Evolutionary conservation across 2,888 invertebrate genomes (phyloP), one percentile per base, ranked within the genome.

Genomic region (Notodonta dromedarius): DNA sequence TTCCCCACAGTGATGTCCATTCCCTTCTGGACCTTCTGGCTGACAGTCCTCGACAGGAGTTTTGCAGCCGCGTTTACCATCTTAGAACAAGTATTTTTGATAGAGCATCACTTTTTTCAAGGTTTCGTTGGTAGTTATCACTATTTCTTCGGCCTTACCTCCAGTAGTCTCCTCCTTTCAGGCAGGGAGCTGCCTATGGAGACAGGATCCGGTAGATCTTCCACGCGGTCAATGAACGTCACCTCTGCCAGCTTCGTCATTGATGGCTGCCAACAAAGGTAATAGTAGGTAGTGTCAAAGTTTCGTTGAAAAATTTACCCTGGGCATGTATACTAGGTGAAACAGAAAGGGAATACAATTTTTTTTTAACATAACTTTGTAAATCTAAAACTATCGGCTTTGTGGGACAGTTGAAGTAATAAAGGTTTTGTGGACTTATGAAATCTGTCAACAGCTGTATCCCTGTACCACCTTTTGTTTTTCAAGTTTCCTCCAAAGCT

Each of bases 121-220:
- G 42, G 9, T 35, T 40, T 6, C 40, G 6, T 40, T 42, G 11
- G 11, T 4, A 11, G 7, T 7, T 35, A 11, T 11, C 11, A 42
- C 2, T 11, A 4, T 42, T 40, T 2, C 11, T 42, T 46, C 35
- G 42, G 50, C 42, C 57, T 9, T 44, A 93, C 93, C 83, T 91
- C 91, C 0, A 92, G 70, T 51, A 93, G 60, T 71, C 89, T 91
- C 39, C 75, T 85, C 60, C 93, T 84, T 67, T 93, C 93, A 0
- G 92, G 91, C 50, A 93, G 70, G 63, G 67, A 82, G 13, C 56
- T 67, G 0, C 78, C 78, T 2, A 83, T 61, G 0, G 91, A 65
- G 0, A 91, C 88, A 1, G 92, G 90, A 53, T 91, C 90, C 0
- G 92, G 88, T 4, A 93, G 72, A 58, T 93, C 92, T 70, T 93